Conservation (phyloP, 2,113 vertebrate species). For the Guaruba guarouba region DNA sequence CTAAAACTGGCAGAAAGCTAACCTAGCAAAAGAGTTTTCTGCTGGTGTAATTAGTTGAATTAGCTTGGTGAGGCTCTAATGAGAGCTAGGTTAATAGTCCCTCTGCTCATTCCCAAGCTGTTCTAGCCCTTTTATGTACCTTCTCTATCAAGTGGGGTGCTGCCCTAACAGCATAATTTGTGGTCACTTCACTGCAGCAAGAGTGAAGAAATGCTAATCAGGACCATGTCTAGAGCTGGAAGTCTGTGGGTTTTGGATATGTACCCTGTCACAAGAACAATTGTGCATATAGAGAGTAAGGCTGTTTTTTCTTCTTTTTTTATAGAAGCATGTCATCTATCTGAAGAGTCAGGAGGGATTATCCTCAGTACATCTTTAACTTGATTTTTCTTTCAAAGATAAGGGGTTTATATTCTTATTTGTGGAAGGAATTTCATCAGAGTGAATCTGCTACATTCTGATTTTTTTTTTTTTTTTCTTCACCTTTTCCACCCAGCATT, state of each 20-base stretch:
- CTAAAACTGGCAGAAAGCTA: constrained; percentile 16
- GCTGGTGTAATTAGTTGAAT: constrained; percentile 14
- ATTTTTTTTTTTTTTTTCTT: neutral
- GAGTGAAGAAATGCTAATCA: neutral
- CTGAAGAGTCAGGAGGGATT: neutral
- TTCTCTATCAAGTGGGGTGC: neutral
- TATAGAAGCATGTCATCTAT: neutral
- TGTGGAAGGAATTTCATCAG: neutral
- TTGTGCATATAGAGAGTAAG: neutral
- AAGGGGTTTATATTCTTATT: neutral
- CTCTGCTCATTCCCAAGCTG: neutral
- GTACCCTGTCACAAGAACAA: neutral
- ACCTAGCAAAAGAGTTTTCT: constrained; percentile 1
- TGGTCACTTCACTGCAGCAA: neutral
- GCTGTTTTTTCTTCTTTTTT: neutral
- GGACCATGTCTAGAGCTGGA: neutral
- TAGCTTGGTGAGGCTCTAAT: neutral
- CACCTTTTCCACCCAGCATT: neutral
- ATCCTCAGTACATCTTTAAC: neutral
- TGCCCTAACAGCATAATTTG: neutral
- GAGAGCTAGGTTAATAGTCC: constrained; percentile 2
- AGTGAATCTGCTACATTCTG: neutral
- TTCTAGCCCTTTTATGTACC: neutral
- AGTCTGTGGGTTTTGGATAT: neutral
- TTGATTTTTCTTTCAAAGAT: neutral